Evolutionary conservation across 1,140 invertebrate genomes (phyloP).

Genomic region (Drosophila repletoides): DNA sequence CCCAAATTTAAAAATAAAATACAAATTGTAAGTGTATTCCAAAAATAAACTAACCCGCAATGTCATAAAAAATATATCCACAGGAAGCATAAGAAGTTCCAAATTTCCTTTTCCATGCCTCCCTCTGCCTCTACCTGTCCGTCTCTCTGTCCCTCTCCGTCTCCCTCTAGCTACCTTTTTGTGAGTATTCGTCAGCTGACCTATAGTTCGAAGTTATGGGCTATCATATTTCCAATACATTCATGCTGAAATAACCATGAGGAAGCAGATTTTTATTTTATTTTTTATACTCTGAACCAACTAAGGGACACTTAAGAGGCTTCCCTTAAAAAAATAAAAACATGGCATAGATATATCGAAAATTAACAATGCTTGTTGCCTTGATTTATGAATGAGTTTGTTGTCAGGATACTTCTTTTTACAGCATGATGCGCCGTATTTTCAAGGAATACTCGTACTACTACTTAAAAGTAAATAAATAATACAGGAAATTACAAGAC

Average conservation of each 20-base stretch:
- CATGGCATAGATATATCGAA: slow-evolving; percentile 47
- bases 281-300: neutral
- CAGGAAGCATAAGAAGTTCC: slow-evolving; percentile 16
- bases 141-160: neutral
- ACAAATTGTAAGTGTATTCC: neutral
- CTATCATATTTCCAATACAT: slow-evolving; percentile 63
- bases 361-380: slow-evolving; percentile 66
- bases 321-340: slow-evolving; percentile 33
- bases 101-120: too few relatives aligned
- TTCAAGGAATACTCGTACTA: slow-evolving; percentile 18
- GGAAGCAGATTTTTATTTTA: slow-evolving; percentile 56
- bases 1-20: neutral
- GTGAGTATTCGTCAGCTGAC: slow-evolving; percentile 43
- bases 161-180: slow-evolving; percentile 1
- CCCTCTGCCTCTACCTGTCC: too few relatives aligned
- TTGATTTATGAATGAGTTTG: slow-evolving; percentile 76
- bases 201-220: slow-evolving; percentile 34
- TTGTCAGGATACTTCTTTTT: slow-evolving; percentile 63
- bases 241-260: slow-evolving; percentile 62
- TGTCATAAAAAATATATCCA: slow-evolving; percentile 23
- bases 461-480: slow-evolving; percentile 75
- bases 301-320: slow-evolving; percentile 53
- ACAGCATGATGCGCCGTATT: slow-evolving; percentile 51
- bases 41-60: neutral
- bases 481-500: slow-evolving; percentile 59